Base-by-base conservation (phyloP, 2,113 vertebrate genomes). In the Centrocercus urophasianus region DNA sequence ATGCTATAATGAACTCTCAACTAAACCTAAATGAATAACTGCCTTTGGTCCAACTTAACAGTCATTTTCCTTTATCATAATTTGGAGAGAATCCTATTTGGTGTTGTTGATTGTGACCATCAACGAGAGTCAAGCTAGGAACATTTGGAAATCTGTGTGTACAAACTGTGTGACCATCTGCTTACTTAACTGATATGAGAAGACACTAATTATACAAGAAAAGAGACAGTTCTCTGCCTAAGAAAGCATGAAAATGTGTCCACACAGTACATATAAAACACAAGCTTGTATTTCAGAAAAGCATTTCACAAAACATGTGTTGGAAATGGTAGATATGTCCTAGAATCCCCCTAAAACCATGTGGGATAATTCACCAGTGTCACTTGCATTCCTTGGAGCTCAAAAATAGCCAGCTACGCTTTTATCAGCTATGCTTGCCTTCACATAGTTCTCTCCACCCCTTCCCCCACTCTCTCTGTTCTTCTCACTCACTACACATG, bases 91-190 rank as follows among this genome's bases (percentile, higher is more conserved):
- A 86, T 83, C 75, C 83, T 91, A 17, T 78, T 94, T 91, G 65
- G 8, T 91, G 76, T 30, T 91, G 84, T 88, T 86, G 79, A 78
- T 30, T 81, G 61, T 69, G 57, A 76, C 85, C 69, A 70, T 93
- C 91, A 94, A 83, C 42, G 89, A 61, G 67, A 93, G 72, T 88
- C 83, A 80, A 88, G 95, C 61, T 64, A 67, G 65, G 91, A 95
- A 90, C 88, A 93, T 95, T 96, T 83, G 88, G 91, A 97, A 95
- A 85, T 93, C 57, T 60, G 76, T 88, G 75, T 88, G 85, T 88
- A 80, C 72, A 90, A 91, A 95, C 76, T 93, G 89, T 91, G 89
- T 83, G 88, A 94, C 91, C 93, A 95, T 95, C 85, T 96, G 94
- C 91, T 95, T 95, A 75, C 59, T 91, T 95, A 95, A 93, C 80